These are phyloP conservation scores for Etia nguti DNA, from an alignment of 2,113 vertebrate genomes.

Conservation along the genomic window DNA sequence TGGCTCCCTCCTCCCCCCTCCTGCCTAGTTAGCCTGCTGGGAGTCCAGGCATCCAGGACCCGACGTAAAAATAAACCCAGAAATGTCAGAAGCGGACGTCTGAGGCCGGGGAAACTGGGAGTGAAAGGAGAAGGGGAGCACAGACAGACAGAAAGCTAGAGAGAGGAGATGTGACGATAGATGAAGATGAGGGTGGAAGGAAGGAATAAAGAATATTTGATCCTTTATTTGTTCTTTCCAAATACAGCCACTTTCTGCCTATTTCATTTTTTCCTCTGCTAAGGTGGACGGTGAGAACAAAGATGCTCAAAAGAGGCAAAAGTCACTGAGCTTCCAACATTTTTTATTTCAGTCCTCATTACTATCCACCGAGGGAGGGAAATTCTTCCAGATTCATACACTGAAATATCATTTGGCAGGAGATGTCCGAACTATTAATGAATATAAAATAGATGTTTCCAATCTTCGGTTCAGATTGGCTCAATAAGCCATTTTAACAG, in stretches of 20 bases:
- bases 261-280: not conserved
- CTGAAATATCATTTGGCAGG: slow-evolving; percentile 16
- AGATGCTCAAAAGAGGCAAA: not conserved
- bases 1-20: not conserved
- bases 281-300: not conserved
- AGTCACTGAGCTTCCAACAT: not conserved
- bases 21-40: not conserved
- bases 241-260: not conserved
- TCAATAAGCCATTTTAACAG: slow-evolving; percentile 45
- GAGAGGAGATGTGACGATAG: not conserved
- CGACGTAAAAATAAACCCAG: slow-evolving; percentile 81
- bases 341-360: not conserved
- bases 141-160: not conserved
- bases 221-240: not conserved
- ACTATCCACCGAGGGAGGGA: not conserved
- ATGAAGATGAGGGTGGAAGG: not conserved
- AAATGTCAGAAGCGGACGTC: slow-evolving; percentile 63
- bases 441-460: slow-evolving; percentile 41
- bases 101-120: slow-evolving; percentile 1
- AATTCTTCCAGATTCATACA: not conserved
- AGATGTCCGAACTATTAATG: slow-evolving; percentile 23
- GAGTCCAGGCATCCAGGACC: slow-evolving; percentile 24
- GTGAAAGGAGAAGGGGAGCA: not conserved
- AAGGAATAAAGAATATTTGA: not conserved
- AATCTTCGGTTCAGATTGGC: slow-evolving; percentile 27